Base-by-base conservation (phyloP, 2,113 vertebrate species). In the Panthera uncia region DNA sequence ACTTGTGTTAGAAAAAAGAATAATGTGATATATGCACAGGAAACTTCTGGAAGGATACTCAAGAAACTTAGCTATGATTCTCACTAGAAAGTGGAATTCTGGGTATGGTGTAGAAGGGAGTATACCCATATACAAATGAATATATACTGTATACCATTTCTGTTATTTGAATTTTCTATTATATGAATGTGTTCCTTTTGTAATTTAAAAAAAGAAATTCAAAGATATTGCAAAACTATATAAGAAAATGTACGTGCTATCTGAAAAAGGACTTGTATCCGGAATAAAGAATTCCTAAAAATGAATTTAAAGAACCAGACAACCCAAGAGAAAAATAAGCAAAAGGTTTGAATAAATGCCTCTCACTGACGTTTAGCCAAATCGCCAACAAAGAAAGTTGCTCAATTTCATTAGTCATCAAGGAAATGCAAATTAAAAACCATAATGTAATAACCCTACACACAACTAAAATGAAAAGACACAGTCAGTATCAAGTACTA, bases 351-450 rank as follows among this genome's bases (percentile, higher is more conserved):
- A 78, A 91, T 1, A 36, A 50, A 13, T 21, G 76, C 38, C 52
- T 91, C 48, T 45, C 16, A 96, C 79, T 25, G 84, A 61, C 68
- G 57, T 89, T 93, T 45, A 97, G 89, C 13, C 92, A 96, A 79
- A 85, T 10, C 33, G 33, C 52, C 78, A 89, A 78, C 21, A 69
- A 91, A 73, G 29, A 96, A 94, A 94, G 41, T 33, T 41, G 16
- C 65, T 73, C 21, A 48, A 89, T 69, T 89, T 92, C 33, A 78
- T 63, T 9, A 95, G 83, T 89, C 71, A 52, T 41, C 45, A 85
- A 57, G 41, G 12, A 86, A 97, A 83, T 69, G 29, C 27, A 87
- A 87, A 92, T 66, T 68, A 87, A 89, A 78, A 78, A 61, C 27
- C 18, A 83, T 12, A 78, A 69, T 15, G 41, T n/a, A 84, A 57